These are phyloP conservation scores for Phasianus colchicus DNA, from an alignment of 2,113 vertebrate genomes.

Conservation along the genomic window DNA sequence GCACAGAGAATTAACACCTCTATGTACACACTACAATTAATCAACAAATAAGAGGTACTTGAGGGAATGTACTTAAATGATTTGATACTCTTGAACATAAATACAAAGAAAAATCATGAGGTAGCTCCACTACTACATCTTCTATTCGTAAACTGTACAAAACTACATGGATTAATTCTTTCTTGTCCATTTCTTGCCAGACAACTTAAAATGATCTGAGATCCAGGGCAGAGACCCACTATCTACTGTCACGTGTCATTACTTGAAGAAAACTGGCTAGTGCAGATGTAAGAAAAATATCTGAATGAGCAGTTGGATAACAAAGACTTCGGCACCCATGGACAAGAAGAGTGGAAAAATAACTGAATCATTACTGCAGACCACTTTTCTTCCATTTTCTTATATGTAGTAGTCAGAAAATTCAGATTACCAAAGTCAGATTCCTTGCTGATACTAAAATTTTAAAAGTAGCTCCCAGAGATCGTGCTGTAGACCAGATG, in stretches of 20 bases:
- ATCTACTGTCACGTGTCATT: neutral
- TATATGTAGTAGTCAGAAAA: rapidly evolving
- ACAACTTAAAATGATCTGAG: neutral
- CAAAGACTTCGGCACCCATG: neutral
- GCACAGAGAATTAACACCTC: neutral
- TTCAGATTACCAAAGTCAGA: neutral
- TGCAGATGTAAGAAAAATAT: neutral
- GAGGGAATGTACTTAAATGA: neutral
- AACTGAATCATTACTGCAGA: neutral
- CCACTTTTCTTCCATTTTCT: neutral
- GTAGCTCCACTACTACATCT: neutral
- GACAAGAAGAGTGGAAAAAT: neutral
- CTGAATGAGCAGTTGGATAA: neutral
- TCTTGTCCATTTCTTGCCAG: neutral
- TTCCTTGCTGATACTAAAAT: neutral
- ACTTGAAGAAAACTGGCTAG: neutral
- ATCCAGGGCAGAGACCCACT: neutral
- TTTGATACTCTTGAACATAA: neutral
- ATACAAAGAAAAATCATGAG: neutral
- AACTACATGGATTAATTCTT: neutral
- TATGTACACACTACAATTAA: neutral
- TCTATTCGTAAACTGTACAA: neutral
- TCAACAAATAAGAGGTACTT: neutral
- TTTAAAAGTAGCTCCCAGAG: neutral
- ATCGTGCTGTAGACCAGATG: neutral